These are phyloP conservation scores for Entelurus aequoreus DNA, from an alignment of 2,113 vertebrate genomes.

Conservation along the genomic window DNA sequence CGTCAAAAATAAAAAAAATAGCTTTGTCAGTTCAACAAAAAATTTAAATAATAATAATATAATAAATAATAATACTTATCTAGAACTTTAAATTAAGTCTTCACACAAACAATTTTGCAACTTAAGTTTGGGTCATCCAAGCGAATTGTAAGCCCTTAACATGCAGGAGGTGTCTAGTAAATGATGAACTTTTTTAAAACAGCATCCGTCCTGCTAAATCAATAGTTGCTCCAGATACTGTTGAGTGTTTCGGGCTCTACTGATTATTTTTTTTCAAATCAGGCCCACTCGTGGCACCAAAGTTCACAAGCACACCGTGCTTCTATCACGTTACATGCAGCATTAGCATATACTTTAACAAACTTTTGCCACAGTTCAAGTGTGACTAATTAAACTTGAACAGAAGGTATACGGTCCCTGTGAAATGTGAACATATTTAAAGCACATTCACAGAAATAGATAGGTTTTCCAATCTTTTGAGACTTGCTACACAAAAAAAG, in stretches of 20 bases:
- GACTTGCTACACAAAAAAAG: slow-evolving; percentile 14
- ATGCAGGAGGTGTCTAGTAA: slow-evolving; percentile 48
- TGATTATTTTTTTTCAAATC: slow-evolving; percentile 45
- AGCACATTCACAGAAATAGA: neutral
- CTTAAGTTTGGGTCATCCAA: slow-evolving; percentile 17
- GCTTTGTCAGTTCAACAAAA: too few species aligned
- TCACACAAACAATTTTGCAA: neutral
- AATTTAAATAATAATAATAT: neutral
- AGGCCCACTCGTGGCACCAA: slow-evolving; percentile 30
- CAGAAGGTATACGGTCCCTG: neutral
- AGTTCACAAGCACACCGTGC: slow-evolving; percentile 21
- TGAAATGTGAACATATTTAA: slow-evolving; percentile 4
- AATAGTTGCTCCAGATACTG: slow-evolving; percentile 62
- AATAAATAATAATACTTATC: neutral
- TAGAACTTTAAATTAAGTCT: neutral
- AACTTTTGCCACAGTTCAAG: slow-evolving; percentile 17
- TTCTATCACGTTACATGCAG: slow-evolving; percentile 14
- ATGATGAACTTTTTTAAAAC: slow-evolving; percentile 65
- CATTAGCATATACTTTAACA: slow-evolving; percentile 31
- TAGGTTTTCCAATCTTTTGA: slow-evolving; percentile 24
- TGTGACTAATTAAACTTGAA: slow-evolving; percentile 15
- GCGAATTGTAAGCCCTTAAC: slow-evolving; percentile 23
- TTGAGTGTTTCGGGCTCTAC: slow-evolving; percentile 37
- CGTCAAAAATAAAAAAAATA: neutral
- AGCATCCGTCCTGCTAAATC: slow-evolving; percentile 51